Conservation (phyloP, 2,888 invertebrate species). For the Leuctra nigra region DNA sequence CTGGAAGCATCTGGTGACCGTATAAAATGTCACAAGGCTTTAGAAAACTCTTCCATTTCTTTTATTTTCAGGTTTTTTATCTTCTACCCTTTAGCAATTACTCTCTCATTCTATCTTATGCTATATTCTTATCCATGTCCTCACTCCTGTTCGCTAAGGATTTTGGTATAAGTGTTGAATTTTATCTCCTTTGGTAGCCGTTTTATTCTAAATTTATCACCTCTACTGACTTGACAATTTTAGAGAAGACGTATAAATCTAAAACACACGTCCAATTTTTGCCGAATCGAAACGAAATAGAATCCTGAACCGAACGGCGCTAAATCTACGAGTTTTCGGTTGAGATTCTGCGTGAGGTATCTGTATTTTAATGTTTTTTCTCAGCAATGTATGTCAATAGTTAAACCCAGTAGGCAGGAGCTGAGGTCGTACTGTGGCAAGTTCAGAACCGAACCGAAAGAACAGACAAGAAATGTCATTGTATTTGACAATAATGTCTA, state of each 20-base stretch:
- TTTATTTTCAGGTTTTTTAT: not conserved
- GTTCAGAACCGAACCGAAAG: too few relatives aligned
- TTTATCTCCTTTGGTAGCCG: not conserved
- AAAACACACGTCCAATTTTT: not conserved
- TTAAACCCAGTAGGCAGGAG: too few relatives aligned
- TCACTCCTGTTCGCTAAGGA: not conserved
- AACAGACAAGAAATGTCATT: too few relatives aligned
- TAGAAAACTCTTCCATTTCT: too few relatives aligned
- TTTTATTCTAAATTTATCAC: not conserved
- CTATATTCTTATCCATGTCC: not conserved
- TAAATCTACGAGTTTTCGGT: too few relatives aligned
- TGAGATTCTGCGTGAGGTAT: too few relatives aligned
- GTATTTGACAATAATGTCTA: too few relatives aligned
- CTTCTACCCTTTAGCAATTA: not conserved
- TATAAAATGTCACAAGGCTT: too few relatives aligned
- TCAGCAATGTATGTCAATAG: too few relatives aligned
- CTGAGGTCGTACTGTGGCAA: too few relatives aligned
- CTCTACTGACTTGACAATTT: not conserved
- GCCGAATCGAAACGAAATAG: not conserved
- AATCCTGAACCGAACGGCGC: not conserved
- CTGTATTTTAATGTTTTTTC: too few relatives aligned
- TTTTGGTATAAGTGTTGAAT: not conserved
- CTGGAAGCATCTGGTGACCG: too few relatives aligned
- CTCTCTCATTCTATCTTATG: not conserved
- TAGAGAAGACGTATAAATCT: not conserved